A percentile compares a stretch with the other conserved stretches of the same genome.
phyloP scores from a whole-genome alignment of 2,113 vertebrate species.

The Crotalus tigris region DNA sequence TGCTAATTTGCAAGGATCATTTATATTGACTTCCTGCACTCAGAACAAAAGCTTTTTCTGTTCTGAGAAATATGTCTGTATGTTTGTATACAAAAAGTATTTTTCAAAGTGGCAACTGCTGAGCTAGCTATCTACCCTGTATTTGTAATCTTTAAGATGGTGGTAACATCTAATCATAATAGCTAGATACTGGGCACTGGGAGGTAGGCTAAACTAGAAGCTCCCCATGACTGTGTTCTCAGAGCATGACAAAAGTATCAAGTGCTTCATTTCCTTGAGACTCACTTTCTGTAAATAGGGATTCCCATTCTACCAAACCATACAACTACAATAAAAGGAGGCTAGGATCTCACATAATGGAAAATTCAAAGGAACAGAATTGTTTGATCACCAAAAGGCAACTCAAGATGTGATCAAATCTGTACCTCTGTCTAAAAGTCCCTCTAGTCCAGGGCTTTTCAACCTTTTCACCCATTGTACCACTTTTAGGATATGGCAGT shows the following conservation, averaged over 20 bases:
- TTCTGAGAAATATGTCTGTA: neutral
- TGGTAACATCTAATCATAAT: neutral
- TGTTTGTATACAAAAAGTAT: neutral
- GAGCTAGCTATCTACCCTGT: neutral
- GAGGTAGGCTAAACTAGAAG: neutral
- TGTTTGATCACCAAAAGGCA: neutral
- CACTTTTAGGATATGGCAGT: no score
- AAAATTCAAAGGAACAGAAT: neutral
- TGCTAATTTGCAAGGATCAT: neutral
- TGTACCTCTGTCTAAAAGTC: neutral
- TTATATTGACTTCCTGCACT: neutral
- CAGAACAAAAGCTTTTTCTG: neutral
- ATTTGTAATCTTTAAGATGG: neutral
- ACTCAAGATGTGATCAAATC: neutral
- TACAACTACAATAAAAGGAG: neutral
- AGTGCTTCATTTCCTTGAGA: neutral
- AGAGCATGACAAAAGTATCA: neutral
- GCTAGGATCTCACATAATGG: neutral
- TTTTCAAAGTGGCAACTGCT: neutral
- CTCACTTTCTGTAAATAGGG: neutral
- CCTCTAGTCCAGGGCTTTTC: neutral
- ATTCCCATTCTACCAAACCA: neutral
- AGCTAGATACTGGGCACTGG: neutral
- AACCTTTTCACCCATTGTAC: no score
- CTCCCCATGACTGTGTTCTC: neutral